Percentiles rank a stretch among this genome's conserved stretches.
phyloP scores from a whole-genome alignment of 2,113 vertebrate genomes.

The Myotis davidii region DNA sequence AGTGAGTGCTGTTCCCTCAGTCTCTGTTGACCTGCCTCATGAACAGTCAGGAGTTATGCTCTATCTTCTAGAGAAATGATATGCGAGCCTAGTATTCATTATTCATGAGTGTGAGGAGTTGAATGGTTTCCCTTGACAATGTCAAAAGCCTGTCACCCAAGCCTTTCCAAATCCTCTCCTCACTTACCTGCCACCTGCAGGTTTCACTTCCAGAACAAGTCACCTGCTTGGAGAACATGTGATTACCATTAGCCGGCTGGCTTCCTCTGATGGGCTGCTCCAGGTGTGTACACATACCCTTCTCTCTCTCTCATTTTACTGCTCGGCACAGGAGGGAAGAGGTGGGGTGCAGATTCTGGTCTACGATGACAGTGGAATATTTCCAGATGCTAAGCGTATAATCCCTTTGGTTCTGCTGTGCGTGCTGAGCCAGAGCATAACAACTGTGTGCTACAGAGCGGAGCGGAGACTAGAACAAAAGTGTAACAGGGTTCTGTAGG shows the following conservation, averaged over 20 bases:
- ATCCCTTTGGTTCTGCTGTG: constrained; percentile 71
- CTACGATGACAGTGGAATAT: constrained; percentile 24
- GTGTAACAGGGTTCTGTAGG: background rate
- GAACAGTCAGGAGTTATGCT: background rate
- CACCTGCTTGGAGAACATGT: background rate
- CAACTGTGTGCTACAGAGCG: background rate
- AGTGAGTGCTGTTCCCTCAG: background rate
- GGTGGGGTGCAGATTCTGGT: background rate
- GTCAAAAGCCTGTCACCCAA: constrained; percentile 36
- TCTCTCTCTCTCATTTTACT: constrained; percentile 6
- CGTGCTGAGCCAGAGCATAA: constrained; percentile 58
- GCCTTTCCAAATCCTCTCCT: constrained; percentile 55
- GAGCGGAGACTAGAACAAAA: constrained; percentile 42
- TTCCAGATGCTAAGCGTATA: constrained; percentile 72
- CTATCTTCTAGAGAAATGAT: constrained; percentile 1
- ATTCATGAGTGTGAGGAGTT: background rate
- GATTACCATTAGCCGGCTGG: background rate
- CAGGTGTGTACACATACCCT: background rate
- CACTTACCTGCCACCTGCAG: background rate
- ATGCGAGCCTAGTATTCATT: background rate
- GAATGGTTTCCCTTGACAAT: background rate
- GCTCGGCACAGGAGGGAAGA: constrained; percentile 7
- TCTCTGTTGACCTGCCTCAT: background rate
- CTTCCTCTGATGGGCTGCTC: background rate
- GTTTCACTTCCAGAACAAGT: background rate